Evolutionary conservation across 2,888 invertebrate genomes (phyloP).

Genomic region (Synergus gifuensis): DNA sequence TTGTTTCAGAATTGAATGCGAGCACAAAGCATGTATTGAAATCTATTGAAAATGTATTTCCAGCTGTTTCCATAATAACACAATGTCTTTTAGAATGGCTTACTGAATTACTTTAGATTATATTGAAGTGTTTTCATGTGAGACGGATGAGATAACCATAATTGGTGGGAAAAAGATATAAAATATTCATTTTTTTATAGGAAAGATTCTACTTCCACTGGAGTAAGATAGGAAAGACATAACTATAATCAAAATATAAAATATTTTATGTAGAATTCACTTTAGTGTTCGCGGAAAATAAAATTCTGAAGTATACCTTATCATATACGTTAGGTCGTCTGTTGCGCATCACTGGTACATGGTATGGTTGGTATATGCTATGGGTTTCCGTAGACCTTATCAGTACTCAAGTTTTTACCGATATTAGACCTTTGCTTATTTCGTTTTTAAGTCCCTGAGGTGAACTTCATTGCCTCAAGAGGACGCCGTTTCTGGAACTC

Average conservation of each 20-base stretch:
- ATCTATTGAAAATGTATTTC: not conserved
- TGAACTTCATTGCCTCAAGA: conserved; percentile 18
- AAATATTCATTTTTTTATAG: too few relatives aligned
- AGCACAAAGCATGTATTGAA: not conserved
- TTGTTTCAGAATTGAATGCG: not conserved
- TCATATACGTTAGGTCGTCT: conserved; percentile 18
- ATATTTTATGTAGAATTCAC: not conserved
- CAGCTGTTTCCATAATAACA: not conserved
- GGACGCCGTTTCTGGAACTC: not conserved
- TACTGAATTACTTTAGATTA: not conserved
- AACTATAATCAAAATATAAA: too few relatives aligned
- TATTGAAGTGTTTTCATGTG: not conserved
- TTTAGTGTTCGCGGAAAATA: not conserved
- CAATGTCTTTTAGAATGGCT: not conserved
- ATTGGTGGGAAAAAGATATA: too few relatives aligned
- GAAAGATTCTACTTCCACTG: too few relatives aligned
- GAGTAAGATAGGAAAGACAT: too few relatives aligned
- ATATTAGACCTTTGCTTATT: conserved; percentile 33
- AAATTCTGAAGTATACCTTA: conserved; percentile 5
- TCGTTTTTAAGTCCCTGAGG: conserved; percentile 13
- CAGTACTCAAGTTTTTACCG: conserved; percentile 31
- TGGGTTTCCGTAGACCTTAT: conserved; percentile 25
- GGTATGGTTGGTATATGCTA: not conserved
- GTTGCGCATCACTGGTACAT: conserved; percentile 18
- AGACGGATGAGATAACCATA: not conserved